Evolutionary conservation across 2,797 vertebrate genomes (phyloP), one percentile per base, ranked within the genome.

Genomic region (Aphelocoma californica): DNA sequence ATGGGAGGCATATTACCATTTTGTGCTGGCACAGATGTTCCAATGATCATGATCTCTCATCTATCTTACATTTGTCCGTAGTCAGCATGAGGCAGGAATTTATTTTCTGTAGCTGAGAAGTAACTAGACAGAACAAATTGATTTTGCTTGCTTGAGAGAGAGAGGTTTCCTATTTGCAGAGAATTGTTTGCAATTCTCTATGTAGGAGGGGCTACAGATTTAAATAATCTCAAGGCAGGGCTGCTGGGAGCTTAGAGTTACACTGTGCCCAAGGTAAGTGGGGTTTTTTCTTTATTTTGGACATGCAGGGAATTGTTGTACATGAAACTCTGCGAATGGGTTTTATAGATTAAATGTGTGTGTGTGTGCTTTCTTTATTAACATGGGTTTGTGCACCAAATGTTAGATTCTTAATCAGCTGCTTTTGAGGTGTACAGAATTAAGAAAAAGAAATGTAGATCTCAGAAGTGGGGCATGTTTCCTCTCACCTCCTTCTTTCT

Each of bases 131-230:
- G 14, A 67, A 2, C 5, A 18, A 28, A 12, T 10, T 34, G 6
- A 0, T 23, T 66, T 28, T n/a, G 61, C 31, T 67, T 44, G 5
- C 9, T 60, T 53, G 57, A 36, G 36, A 74, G 36, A 70, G 64
- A 17, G 44, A 19, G 16, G 12, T 57, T 51, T 75, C 21, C 17
- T 3, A 3, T 29, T 19, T 3, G 29, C 21, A n/a, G 45, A 11
- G 14, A 45, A 25, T 5, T 12, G 15, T 20, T 45, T 57, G 32
- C 6, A 31, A 0, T 13, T 17, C 5, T 15, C 7, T 6, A 21
- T 50, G 62, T 75, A 73, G 92, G 95, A 85, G 95, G 74, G 13
- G 54, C 79, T 75, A 51, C 20, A 42, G 32, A 36, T 12, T 8
- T 58, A 26, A 5, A 66, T 56, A 93, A 86, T 3, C 23, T 64